Conservation (phyloP, 2,797 vertebrate species). For the Enteromius unitaeniatus region DNA sequence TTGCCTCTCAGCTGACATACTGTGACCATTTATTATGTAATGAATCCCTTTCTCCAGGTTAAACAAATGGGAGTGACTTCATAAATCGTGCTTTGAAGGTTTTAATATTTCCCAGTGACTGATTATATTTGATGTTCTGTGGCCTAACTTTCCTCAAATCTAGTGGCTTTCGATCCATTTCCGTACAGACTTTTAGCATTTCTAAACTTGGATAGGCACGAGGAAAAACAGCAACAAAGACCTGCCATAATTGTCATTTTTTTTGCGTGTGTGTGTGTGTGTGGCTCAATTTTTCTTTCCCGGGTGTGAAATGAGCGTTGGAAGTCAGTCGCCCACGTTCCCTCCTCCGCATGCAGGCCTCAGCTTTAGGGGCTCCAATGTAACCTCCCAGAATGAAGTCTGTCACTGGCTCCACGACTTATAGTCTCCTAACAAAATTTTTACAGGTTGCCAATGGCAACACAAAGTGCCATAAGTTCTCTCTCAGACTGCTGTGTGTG, state of each 20-base stretch:
- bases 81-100: background rate
- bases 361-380: conserved; percentile 63
- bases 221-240: conserved; percentile 14
- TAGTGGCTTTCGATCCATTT: background rate
- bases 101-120: background rate
- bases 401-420: conserved; percentile 71
- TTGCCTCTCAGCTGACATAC: conserved; percentile 27
- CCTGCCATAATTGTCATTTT: conserved; percentile 46
- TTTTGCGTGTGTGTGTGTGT: conserved; percentile 15
- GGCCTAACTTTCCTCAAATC: background rate
- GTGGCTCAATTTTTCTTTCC: conserved; percentile 47
- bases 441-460: conserved; percentile 71
- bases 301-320: conserved; percentile 52
- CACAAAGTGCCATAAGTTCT: conserved; percentile 62
- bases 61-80: background rate
- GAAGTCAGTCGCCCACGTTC: conserved; percentile 52
- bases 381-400: conserved; percentile 55
- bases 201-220: background rate
- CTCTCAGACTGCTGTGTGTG: conserved; percentile 34
- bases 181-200: background rate
- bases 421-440: conserved; percentile 61
- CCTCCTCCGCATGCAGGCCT: conserved; percentile 59
- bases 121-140: background rate
- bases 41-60: conserved; percentile 5
- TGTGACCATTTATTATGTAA: conserved; percentile 16